A percentile compares a stretch with the other conserved stretches of the same genome.
Evolutionary conservation across 2,888 invertebrate species (phyloP).

Genomic region (Exocentrus adspersus): DNA sequence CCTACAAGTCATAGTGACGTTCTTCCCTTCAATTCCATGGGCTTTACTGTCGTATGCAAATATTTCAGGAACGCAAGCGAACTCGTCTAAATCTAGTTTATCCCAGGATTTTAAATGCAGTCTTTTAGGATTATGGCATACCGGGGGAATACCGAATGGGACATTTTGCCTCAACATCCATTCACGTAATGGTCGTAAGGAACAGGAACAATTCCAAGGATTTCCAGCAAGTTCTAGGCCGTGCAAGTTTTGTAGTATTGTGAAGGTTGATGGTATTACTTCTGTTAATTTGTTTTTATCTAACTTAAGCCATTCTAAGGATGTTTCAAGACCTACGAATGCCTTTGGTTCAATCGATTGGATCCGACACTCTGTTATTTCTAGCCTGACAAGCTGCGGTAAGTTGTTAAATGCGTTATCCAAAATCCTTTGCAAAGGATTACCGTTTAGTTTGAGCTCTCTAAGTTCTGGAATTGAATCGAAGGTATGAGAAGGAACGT

Average conservation of each 20-base stretch:
- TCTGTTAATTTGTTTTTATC: slow-evolving; percentile 79
- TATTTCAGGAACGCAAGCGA: slow-evolving; percentile 81
- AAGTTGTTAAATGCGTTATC: slow-evolving; percentile 76
- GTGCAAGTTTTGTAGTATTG: slow-evolving; percentile 74
- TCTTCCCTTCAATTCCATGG: slow-evolving; percentile 76
- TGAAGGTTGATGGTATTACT: slow-evolving; percentile 74
- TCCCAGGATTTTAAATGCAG: slow-evolving; percentile 77
- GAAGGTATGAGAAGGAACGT: slow-evolving; percentile 79
- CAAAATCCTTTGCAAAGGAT: slow-evolving; percentile 76
- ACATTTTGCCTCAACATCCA: slow-evolving; percentile 85
- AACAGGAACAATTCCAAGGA: slow-evolving; percentile 86
- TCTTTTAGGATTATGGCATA: slow-evolving; percentile 74
- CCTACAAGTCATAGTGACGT: slow-evolving; percentile 77
- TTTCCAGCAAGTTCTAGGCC: slow-evolving; percentile 82
- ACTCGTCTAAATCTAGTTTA: slow-evolving; percentile 79
- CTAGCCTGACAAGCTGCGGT: slow-evolving; percentile 76
- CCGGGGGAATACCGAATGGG: slow-evolving; percentile 76
- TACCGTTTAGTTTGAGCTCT: slow-evolving; percentile 78
- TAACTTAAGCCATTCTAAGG: slow-evolving; percentile 80
- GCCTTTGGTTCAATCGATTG: slow-evolving; percentile 74
- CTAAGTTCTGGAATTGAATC: slow-evolving; percentile 78
- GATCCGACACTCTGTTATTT: slow-evolving; percentile 79
- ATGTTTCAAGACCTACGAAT: slow-evolving; percentile 77
- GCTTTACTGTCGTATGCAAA: slow-evolving; percentile 70
- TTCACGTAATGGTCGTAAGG: slow-evolving; percentile 75